Percentiles rank a stretch among this genome's conserved stretches.
phyloP scores from a whole-genome alignment of 2,888 invertebrate species.

The Danaus chrysippus region DNA sequence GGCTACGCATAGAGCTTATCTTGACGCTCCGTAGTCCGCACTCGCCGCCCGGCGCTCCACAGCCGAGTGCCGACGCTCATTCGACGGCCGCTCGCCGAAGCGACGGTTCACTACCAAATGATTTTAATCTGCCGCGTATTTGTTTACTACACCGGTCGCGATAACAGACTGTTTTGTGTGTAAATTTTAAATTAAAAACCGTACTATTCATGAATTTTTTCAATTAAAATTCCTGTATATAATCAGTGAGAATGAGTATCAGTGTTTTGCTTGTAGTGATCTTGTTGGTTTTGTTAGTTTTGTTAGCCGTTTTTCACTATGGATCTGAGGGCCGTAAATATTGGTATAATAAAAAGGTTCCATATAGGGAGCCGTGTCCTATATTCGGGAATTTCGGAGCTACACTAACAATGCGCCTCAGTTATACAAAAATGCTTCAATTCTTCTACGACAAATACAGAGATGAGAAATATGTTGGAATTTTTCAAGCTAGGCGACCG shows the following conservation, averaged over 20 bases:
- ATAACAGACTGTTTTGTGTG: constrained; percentile 31
- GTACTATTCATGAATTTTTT: constrained; percentile 10
- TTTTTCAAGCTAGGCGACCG: constrained; percentile 71
- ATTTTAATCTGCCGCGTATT: constrained; percentile 42
- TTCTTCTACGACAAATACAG: constrained; percentile 59
- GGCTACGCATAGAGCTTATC: constrained; percentile 60
- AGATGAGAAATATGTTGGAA: constrained; percentile 60
- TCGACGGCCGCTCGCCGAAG: constrained; percentile 49
- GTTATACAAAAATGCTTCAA: constrained; percentile 63
- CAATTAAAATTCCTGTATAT: constrained; percentile 37
- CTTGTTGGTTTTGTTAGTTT: constrained; percentile 45
- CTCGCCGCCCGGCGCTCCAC: constrained; percentile 35
- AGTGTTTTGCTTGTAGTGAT: constrained; percentile 48
- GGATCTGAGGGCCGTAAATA: constrained; percentile 64
- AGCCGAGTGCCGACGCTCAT: constrained; percentile 28
- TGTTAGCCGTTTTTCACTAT: constrained; percentile 61
- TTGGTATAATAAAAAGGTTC: constrained; percentile 63
- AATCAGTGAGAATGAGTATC: constrained; percentile 49
- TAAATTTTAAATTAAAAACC: constrained; percentile 9
- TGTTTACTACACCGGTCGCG: constrained; percentile 51
- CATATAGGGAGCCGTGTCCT: constrained; percentile 70
- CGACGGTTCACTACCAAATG: constrained; percentile 36
- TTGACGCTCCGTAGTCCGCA: constrained; percentile 48
- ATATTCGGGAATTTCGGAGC: constrained; percentile 74
- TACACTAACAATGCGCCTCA: constrained; percentile 59